A percentile compares a stretch with the other conserved stretches of the same genome.
These are phyloP conservation scores for Nemopilema nomurai DNA, from an alignment of 30 jellyfish, hydroid and myxozoan genomes.

Conservation along the genomic window DNA sequence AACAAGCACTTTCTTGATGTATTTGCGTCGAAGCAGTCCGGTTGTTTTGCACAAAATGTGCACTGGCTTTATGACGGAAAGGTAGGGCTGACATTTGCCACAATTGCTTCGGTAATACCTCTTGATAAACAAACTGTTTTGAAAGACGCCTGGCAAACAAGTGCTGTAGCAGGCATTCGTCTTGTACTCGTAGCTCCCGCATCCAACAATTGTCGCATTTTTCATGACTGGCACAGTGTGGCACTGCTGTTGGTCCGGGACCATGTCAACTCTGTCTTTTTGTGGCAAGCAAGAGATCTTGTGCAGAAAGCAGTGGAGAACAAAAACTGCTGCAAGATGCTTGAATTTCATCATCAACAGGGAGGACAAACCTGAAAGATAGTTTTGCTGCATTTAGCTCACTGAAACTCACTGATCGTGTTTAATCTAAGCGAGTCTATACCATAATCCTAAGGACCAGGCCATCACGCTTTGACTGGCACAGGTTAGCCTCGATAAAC, in stretches of 20 bases:
- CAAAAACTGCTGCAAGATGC: not conserved
- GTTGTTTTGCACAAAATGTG: conserved; percentile 12
- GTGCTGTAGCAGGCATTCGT: conserved; percentile 27
- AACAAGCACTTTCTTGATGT: conserved; percentile 34
- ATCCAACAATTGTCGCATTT: conserved; percentile 17
- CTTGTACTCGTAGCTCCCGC: conserved; percentile 43
- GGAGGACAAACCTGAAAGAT: too few relatives aligned
- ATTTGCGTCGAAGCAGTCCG: conserved; percentile 42
- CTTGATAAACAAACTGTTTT: not conserved
- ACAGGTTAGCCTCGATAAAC: too few relatives aligned
- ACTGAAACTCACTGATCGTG: too few relatives aligned
- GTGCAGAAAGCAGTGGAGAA: not conserved
- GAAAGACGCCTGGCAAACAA: not conserved
- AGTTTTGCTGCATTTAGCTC: too few relatives aligned
- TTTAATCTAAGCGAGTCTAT: too few relatives aligned
- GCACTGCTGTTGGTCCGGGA: conserved; percentile 4
- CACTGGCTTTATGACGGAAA: conserved; percentile 50
- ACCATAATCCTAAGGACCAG: too few relatives aligned
- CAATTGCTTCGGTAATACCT: conserved; percentile 1
- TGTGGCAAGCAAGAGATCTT: not conserved
- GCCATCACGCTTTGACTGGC: too few relatives aligned
- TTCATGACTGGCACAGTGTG: conserved; percentile 22
- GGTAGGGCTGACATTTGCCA: conserved; percentile 24
- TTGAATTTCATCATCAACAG: too few relatives aligned
- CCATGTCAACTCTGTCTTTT: not conserved